These are phyloP conservation scores for Drosophila ficusphila DNA, from an alignment of 1,140 invertebrate genomes.

Conservation along the genomic window DNA sequence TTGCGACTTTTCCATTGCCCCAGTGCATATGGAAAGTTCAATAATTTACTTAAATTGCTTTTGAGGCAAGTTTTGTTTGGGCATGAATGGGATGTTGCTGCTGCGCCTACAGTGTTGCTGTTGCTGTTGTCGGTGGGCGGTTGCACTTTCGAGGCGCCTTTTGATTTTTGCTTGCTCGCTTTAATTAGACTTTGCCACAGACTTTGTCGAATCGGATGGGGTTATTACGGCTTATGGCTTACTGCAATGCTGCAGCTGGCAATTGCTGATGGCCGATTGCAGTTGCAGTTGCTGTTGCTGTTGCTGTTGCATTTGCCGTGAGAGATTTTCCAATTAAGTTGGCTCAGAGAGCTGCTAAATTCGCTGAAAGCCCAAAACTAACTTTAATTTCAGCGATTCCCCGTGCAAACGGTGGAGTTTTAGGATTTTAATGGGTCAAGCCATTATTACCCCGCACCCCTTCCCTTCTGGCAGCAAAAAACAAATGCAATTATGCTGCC, in stretches of 20 bases:
- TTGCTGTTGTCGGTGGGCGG: slow-evolving; percentile 37
- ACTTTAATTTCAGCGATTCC: slow-evolving; percentile 21
- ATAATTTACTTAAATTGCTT: slow-evolving; percentile 79
- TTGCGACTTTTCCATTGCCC: slow-evolving; percentile 31
- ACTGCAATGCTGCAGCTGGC: slow-evolving; percentile 54
- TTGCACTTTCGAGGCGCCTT: slow-evolving; percentile 49
- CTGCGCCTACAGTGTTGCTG: slow-evolving; percentile 1
- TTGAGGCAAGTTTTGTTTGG: slow-evolving; percentile 48
- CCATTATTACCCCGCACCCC: slow-evolving; percentile 6
- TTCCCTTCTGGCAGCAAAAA: slow-evolving; percentile 12
- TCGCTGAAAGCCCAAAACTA: slow-evolving; percentile 17
- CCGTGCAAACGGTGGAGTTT: slow-evolving; percentile 22
- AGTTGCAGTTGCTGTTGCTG: slow-evolving; percentile 19
- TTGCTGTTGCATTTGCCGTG: slow-evolving; percentile 35
- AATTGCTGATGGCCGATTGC: slow-evolving; percentile 33
- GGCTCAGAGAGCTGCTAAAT: slow-evolving; percentile 17
- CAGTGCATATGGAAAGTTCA: slow-evolving; percentile 69
- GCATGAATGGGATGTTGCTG: slow-evolving; percentile 10
- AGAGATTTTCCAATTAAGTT: slow-evolving; percentile 80
- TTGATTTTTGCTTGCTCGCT: slow-evolving; percentile 48
- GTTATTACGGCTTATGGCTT: slow-evolving; percentile 47
- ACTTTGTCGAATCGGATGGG: slow-evolving; percentile 41
- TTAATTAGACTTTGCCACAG: slow-evolving; percentile 68
- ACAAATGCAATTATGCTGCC: slow-evolving; percentile 47
- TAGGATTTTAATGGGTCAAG: slow-evolving; percentile 47